Evolutionary conservation across 23 tunicate genomes (phyloP).

Genomic region (Clavelina lepadiformis): DNA sequence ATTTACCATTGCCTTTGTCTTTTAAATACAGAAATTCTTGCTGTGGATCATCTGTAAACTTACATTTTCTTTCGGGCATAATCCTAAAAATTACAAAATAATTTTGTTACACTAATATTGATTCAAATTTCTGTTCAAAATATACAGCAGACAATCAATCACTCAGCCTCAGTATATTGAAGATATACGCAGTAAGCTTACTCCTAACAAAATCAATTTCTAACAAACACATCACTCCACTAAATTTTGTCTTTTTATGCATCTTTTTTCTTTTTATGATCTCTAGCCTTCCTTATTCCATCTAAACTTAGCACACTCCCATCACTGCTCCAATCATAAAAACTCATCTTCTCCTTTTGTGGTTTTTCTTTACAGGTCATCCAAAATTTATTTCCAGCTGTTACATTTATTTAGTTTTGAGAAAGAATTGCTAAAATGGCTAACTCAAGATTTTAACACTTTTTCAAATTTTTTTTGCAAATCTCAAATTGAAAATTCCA

Average conservation of each 20-base stretch:
- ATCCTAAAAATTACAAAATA: no score
- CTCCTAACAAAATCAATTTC: not conserved
- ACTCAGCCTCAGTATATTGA: constrained; percentile 1
- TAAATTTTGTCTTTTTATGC: not conserved
- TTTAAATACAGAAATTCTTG: not conserved
- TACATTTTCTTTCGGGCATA: constrained; percentile 1
- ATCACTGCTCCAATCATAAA: not conserved
- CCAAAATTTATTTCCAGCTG: not conserved
- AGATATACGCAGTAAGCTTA: constrained; percentile 2
- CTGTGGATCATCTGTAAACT: not conserved
- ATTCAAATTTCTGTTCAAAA: not conserved
- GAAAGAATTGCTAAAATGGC: constrained; percentile 1
- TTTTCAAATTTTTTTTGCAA: no score
- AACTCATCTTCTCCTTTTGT: constrained; percentile 1
- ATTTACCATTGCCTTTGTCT: constrained; percentile 1
- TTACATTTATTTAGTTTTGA: constrained; percentile 1
- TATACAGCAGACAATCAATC: constrained; percentile 4
- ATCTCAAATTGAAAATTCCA: no score
- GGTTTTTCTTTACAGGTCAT: not conserved
- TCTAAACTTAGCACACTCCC: constrained; percentile 3
- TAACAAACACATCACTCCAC: constrained; percentile 4
- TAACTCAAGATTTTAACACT: not conserved
- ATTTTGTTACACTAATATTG: no score
- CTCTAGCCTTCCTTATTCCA: not conserved
- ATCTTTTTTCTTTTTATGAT: not conserved